These are phyloP conservation scores for Achatina immaculata DNA, from an alignment of 1,140 invertebrate genomes.

Conservation along the genomic window DNA sequence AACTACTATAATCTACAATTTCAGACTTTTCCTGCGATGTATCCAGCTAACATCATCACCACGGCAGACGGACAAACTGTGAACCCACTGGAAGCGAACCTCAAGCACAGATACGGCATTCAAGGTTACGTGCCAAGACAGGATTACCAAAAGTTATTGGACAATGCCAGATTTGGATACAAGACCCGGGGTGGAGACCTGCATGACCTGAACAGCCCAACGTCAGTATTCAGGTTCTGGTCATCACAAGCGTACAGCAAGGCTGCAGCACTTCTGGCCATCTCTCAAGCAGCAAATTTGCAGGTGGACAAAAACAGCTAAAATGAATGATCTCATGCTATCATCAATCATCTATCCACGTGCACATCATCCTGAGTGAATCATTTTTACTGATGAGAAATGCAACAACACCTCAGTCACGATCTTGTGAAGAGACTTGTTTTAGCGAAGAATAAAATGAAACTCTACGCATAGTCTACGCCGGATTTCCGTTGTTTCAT, in stretches of 20 bases:
- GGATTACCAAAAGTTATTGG: slow-evolving; percentile 11
- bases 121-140: slow-evolving; percentile 35
- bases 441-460: too few relatives aligned
- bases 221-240: slow-evolving; percentile 58
- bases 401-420: too few relatives aligned
- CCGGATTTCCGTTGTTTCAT: too few relatives aligned
- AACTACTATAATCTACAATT: neutral
- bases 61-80: neutral
- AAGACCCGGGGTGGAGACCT: slow-evolving; percentile 37
- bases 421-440: too few relatives aligned
- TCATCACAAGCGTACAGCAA: slow-evolving; percentile 55
- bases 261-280: slow-evolving; percentile 51
- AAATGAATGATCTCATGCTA: too few relatives aligned
- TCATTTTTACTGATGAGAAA: too few relatives aligned
- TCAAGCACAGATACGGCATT: slow-evolving; percentile 31
- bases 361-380: too few relatives aligned
- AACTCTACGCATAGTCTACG: too few relatives aligned
- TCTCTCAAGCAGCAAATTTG: slow-evolving; percentile 30
- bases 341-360: too few relatives aligned
- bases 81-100: neutral
- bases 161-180: slow-evolving; percentile 25
- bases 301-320: neutral
- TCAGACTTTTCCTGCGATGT: slow-evolving; percentile 13
- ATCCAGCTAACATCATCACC: slow-evolving; percentile 1
- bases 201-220: slow-evolving; percentile 47